These are phyloP conservation scores for Mus minutoides DNA, from an alignment of 2,797 vertebrate species.

Conservation along the genomic window DNA sequence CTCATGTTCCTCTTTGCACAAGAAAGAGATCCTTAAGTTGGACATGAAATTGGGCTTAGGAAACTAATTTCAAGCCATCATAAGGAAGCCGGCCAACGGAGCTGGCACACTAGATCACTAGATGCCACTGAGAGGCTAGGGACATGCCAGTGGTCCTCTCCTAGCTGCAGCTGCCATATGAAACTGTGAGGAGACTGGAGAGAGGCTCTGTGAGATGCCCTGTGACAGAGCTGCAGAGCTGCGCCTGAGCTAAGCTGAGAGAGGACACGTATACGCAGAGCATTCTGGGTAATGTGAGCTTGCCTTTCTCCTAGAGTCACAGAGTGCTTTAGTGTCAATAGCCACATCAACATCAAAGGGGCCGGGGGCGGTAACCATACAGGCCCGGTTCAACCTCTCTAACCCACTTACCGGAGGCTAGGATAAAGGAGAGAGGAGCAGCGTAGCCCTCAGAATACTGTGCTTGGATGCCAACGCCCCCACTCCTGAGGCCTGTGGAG, in stretches of 20 bases:
- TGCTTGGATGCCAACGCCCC: neutral
- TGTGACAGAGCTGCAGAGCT: conserved; percentile 36
- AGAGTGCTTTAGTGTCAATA: conserved; percentile 10
- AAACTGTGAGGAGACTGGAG: neutral
- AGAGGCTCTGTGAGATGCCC: neutral
- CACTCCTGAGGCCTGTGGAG: neutral
- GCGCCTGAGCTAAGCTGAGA: neutral
- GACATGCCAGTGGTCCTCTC: neutral
- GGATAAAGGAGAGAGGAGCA: neutral
- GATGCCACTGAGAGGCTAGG: conserved; percentile 79
- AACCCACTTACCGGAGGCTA: neutral
- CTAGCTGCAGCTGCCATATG: neutral
- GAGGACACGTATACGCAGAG: neutral
- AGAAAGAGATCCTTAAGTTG: conserved; percentile 26
- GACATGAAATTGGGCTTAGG: conserved; percentile 36
- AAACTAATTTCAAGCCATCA: neutral
- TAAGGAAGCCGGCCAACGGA: neutral
- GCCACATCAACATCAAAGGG: neutral
- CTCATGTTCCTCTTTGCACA: neutral
- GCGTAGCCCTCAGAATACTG: neutral
- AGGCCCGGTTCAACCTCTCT: neutral
- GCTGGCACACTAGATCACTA: conserved; percentile 77
- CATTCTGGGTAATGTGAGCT: conserved; percentile 31
- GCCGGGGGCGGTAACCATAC: neutral
- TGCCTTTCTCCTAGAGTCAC: conserved; percentile 47